Evolutionary conservation across 2,113 vertebrate species (phyloP).

Genomic region (Paraplagusia blochii): DNA sequence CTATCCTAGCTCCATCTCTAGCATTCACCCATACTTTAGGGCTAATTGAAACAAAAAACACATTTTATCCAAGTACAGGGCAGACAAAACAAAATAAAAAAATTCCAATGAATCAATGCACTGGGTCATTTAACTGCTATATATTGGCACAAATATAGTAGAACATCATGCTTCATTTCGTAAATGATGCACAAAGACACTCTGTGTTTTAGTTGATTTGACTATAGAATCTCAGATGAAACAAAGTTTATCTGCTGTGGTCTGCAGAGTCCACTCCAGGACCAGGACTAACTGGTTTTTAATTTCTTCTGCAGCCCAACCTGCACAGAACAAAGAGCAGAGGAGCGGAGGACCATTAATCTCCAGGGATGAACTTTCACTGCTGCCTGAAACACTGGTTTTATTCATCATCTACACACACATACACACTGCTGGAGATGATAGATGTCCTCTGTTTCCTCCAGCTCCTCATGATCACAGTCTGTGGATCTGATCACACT

Average conservation of each 20-base stretch:
- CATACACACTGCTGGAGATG: conserved; percentile 49
- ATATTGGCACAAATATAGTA: too few relatives aligned
- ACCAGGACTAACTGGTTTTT: conserved; percentile 53
- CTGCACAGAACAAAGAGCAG: conserved; percentile 47
- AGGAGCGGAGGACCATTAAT: conserved; percentile 60
- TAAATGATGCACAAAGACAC: neutral
- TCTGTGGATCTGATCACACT: conserved; percentile 45
- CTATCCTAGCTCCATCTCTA: too few relatives aligned
- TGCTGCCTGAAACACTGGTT: conserved; percentile 31
- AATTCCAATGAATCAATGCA: too few relatives aligned
- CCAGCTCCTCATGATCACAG: conserved; percentile 53
- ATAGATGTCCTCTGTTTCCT: conserved; percentile 55
- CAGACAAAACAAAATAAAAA: too few relatives aligned
- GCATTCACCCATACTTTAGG: too few relatives aligned
- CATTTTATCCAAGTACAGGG: too few relatives aligned
- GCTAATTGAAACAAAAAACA: too few relatives aligned
- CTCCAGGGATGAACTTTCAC: conserved; percentile 59
- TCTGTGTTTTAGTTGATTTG: conserved; percentile 15
- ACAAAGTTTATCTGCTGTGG: conserved; percentile 16
- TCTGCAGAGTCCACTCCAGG: neutral
- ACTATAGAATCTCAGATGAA: conserved; percentile 1
- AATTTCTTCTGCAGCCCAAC: conserved; percentile 68
- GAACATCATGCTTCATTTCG: too few relatives aligned
- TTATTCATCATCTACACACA: conserved; percentile 16
- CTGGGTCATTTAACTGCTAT: too few relatives aligned